phyloP scores from a whole-genome alignment of 2,888 invertebrate genomes.

The Lordiphosa fenestrarum region DNA sequence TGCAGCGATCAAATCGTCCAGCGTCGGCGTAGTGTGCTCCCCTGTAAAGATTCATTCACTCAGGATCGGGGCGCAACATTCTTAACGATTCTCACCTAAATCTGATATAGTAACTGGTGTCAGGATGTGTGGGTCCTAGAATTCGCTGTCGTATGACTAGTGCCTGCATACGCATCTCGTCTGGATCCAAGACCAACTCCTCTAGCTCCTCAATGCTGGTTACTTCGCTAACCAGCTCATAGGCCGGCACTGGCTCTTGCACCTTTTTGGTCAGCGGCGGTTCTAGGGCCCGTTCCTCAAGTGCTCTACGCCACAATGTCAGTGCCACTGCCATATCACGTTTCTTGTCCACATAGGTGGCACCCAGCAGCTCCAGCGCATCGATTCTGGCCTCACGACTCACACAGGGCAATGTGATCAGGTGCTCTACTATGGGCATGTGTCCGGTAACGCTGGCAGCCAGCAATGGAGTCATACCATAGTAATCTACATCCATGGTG shows the following conservation, averaged over 20 bases:
- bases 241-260: conserved; percentile 89
- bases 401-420: conserved; percentile 89
- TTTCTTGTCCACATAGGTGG: conserved; percentile 98
- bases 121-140: conserved; percentile 95
- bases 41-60: conserved; percentile 77
- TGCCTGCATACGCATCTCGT: conserved; percentile 97
- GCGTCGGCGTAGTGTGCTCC: conserved; percentile 97
- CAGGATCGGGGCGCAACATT: conserved; percentile 46
- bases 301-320: conserved; percentile 93
- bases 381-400: conserved; percentile 90
- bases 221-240: conserved; percentile 93
- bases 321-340: conserved; percentile 95
- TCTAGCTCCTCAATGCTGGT: conserved; percentile 89
- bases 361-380: conserved; percentile 94
- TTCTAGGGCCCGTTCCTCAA: conserved; percentile 89
- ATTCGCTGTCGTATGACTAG: conserved; percentile 95
- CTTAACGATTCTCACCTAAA: conserved; percentile 81
- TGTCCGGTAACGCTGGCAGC: conserved; percentile 97
- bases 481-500: conserved; percentile 95
- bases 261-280: conserved; percentile 88
- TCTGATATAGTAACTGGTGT: conserved; percentile 97
- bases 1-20: conserved; percentile 94
- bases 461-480: conserved; percentile 97
- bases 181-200: conserved; percentile 94
- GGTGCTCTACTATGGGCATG: conserved; percentile 94